Percentiles rank a stretch among this genome's conserved stretches.
Evolutionary conservation across 2,888 invertebrate genomes (phyloP).

Genomic region (Aleiodes leptofemur): DNA sequence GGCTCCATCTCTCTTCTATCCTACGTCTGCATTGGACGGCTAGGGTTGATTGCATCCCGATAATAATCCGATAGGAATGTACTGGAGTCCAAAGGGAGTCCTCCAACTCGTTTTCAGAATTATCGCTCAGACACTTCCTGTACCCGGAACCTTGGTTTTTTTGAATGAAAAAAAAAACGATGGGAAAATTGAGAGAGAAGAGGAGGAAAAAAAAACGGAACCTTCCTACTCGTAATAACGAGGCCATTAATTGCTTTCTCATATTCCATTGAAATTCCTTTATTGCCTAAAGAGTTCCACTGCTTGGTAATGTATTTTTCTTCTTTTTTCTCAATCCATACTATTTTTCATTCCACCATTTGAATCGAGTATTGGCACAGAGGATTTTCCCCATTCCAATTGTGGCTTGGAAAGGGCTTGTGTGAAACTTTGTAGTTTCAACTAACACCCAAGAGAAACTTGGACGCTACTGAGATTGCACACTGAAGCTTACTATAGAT

Average conservation of each 20-base stretch:
- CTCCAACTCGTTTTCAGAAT: conserved; percentile 47
- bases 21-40: conserved; percentile 51
- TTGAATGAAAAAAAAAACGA: conserved; percentile 13
- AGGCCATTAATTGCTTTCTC: conserved; percentile 28
- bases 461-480: conserved; percentile 18
- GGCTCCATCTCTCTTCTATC: conserved; percentile 39
- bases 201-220: conserved; percentile 18
- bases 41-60: conserved; percentile 67
- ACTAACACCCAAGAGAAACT: conserved; percentile 36
- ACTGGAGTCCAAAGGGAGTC: conserved; percentile 57
- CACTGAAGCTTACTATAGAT: neutral
- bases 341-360: neutral
- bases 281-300: too few relatives aligned
- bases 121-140: conserved; percentile 49
- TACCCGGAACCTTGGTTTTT: conserved; percentile 13
- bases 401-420: conserved; percentile 22
- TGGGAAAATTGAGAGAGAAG: conserved; percentile 9
- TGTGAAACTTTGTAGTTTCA: conserved; percentile 33
- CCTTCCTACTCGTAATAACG: conserved; percentile 14
- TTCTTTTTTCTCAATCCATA: neutral
- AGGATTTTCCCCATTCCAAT: conserved; percentile 18
- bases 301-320: too few relatives aligned
- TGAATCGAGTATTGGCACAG: neutral
- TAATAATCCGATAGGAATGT: conserved; percentile 65
- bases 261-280: neutral